Percentiles rank a stretch among this genome's conserved stretches.
Evolutionary conservation across 2,888 invertebrate genomes (phyloP).

Genomic region (Plebejus argus): DNA sequence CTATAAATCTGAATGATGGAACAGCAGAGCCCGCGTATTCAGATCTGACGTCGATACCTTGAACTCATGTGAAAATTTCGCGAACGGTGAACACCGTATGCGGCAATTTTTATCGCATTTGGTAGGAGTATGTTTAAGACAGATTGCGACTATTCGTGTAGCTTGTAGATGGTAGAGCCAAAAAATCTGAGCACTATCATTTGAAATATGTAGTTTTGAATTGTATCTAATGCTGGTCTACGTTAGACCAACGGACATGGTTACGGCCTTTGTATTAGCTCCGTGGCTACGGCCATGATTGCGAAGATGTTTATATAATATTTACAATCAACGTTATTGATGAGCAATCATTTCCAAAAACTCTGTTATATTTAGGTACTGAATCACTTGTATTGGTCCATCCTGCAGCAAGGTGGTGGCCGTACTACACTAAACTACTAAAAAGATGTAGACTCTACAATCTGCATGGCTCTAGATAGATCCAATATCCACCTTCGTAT

Average conservation of each 20-base stretch:
- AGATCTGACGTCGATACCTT: neutral
- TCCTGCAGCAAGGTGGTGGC: too few relatives aligned
- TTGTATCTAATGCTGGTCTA: too few relatives aligned
- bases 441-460: too few relatives aligned
- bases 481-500: too few relatives aligned
- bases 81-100: neutral
- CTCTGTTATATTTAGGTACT: neutral
- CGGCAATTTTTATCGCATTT: neutral
- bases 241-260: too few relatives aligned
- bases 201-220: neutral
- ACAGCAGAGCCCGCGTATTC: neutral
- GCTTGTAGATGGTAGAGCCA: neutral
- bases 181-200: neutral
- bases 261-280: too few relatives aligned
- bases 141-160: neutral
- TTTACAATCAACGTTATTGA: neutral
- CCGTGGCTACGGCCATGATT: too few relatives aligned
- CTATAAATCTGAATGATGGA: neutral
- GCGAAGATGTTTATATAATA: too few relatives aligned
- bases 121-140: neutral
- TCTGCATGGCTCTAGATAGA: too few relatives aligned
- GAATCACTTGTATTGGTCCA: too few relatives aligned
- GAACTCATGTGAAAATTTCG: neutral
- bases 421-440: too few relatives aligned
- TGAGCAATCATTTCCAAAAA: neutral